Percentiles rank a stretch among this genome's conserved stretches.
Conservation (phyloP, 1,140 invertebrate species). For the Cotesia glomerata region DNA sequence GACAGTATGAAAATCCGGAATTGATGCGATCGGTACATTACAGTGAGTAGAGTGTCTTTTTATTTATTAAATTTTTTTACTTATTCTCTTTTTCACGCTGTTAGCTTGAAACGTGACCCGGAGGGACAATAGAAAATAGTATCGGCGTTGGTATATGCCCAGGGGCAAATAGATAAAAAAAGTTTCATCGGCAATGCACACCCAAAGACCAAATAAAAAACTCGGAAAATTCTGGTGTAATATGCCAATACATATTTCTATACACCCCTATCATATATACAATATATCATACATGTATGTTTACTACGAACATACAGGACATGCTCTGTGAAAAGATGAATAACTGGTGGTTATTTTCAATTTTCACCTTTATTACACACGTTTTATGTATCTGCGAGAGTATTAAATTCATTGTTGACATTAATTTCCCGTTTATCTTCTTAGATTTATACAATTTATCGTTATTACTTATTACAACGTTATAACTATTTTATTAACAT, state of each 20-base stretch:
- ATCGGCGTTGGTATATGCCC: background rate
- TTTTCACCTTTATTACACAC: slow-evolving; percentile 3
- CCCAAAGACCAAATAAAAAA: background rate
- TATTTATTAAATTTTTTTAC: background rate
- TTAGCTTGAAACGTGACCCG: slow-evolving; percentile 3
- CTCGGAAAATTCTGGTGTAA: too few relatives aligned
- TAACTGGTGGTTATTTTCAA: background rate
- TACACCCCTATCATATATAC: too few relatives aligned
- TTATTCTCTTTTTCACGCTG: slow-evolving; percentile 9
- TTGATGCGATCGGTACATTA: slow-evolving; percentile 10
- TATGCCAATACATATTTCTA: too few relatives aligned
- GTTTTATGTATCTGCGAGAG: background rate
- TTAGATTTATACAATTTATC: background rate
- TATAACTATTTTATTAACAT: too few relatives aligned
- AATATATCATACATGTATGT: background rate
- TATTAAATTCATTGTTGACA: slow-evolving; percentile 2
- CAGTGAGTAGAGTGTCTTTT: background rate
- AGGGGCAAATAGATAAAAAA: background rate
- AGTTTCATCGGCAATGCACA: background rate
- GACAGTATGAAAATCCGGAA: slow-evolving; percentile 8
- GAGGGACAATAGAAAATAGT: slow-evolving; percentile 13
- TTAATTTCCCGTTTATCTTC: background rate
- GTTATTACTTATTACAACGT: background rate
- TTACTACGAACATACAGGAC: background rate
- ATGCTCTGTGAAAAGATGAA: background rate